These are phyloP conservation scores for Myotis myotis DNA, from an alignment of 2,797 vertebrate species.

Conservation along the genomic window DNA sequence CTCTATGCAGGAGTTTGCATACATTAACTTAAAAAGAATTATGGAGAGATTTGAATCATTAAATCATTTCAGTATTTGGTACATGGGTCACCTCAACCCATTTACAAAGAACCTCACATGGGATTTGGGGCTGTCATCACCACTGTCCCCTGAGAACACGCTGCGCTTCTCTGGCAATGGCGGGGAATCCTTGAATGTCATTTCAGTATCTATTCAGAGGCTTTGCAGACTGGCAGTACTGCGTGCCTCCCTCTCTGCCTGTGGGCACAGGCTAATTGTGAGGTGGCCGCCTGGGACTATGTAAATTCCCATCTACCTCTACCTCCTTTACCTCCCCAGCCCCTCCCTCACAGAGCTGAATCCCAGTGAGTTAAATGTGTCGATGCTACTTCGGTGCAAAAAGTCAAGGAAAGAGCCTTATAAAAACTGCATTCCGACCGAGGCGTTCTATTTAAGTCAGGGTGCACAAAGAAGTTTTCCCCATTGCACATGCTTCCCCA, in stretches of 20 bases:
- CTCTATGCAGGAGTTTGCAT: neutral
- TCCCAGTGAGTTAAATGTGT: neutral
- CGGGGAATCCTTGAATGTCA: neutral
- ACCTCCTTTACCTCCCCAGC: too few species aligned
- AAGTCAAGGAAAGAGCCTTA: neutral
- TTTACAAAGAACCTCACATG: neutral
- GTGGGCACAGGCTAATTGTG: neutral
- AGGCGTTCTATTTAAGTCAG: conserved; percentile 14
- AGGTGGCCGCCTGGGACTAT: neutral
- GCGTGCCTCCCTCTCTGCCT: neutral
- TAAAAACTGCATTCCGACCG: neutral
- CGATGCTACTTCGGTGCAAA: neutral
- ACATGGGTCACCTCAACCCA: neutral
- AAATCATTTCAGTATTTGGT: neutral
- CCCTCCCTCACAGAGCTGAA: neutral
- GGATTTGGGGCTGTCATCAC: neutral
- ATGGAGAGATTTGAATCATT: neutral
- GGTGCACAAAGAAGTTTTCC: neutral
- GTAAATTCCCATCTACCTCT: neutral
- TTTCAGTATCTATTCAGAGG: neutral
- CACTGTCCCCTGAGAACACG: neutral
- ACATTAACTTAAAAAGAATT: neutral
- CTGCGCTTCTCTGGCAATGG: neutral
- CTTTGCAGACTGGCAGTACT: neutral
- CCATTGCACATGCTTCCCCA: neutral